Percentiles rank a stretch among this genome's conserved stretches.
These are phyloP conservation scores for Glaucopsyche alexis DNA, from an alignment of 2,888 invertebrate genomes.

Conservation along the genomic window DNA sequence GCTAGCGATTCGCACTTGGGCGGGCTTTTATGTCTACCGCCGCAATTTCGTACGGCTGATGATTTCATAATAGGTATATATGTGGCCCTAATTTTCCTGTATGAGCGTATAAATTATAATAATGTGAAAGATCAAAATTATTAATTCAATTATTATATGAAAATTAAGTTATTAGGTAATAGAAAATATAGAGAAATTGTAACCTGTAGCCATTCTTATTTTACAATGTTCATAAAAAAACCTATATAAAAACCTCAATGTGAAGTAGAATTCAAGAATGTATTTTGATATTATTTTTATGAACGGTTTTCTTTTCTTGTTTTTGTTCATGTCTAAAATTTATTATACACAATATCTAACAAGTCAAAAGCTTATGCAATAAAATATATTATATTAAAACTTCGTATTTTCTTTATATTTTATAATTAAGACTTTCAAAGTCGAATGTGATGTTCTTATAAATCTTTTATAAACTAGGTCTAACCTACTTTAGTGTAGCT, in stretches of 20 bases:
- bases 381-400: neutral
- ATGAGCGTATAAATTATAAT: neutral
- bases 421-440: neutral
- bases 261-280: neutral
- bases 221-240: too few relatives aligned
- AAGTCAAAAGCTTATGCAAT: neutral
- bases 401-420: neutral
- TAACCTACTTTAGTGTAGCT: neutral
- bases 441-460: neutral
- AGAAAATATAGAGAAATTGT: too few relatives aligned
- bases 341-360: neutral
- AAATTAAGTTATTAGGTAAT: too few relatives aligned
- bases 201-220: too few relatives aligned
- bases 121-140: neutral
- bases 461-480: neutral
- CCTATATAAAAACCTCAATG: too few relatives aligned
- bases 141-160: too few relatives aligned
- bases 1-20: constrained; percentile 11
- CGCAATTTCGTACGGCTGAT: constrained; percentile 2
- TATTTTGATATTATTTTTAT: neutral
- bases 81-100: neutral
- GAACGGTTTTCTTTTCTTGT: neutral
- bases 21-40: constrained; percentile 19
- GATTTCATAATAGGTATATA: constrained; percentile 9
- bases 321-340: neutral